phyloP scores from a whole-genome alignment of 2,113 vertebrate genomes.

The Phasianus colchicus region DNA sequence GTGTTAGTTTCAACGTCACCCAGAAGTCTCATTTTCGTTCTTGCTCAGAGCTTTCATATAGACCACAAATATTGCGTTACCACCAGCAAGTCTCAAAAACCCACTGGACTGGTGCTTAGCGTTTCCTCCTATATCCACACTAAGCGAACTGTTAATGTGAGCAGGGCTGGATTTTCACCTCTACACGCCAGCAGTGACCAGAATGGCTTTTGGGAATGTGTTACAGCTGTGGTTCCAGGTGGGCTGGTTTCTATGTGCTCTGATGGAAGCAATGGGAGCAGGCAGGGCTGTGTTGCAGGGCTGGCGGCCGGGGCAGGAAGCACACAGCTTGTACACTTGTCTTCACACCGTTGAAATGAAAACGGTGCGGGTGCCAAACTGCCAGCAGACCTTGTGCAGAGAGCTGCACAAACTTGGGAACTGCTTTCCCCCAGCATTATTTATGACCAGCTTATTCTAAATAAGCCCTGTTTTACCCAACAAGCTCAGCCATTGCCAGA shows the following conservation, averaged over 20 bases:
- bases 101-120: not conserved
- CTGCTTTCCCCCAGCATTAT: not conserved
- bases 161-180: constrained; percentile 5
- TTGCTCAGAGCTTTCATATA: not conserved
- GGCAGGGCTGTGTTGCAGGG: not conserved
- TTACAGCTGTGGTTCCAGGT: constrained; percentile 11
- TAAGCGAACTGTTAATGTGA: constrained; percentile 29
- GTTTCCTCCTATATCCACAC: not conserved
- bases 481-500: constrained; percentile 15
- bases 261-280: constrained; percentile 39
- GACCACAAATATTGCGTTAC: not conserved
- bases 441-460: constrained; percentile 12
- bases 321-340: not conserved
- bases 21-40: not conserved
- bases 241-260: constrained; percentile 37
- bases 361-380: constrained; percentile 15
- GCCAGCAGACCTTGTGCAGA: not conserved
- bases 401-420: not conserved
- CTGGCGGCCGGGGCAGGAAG: not conserved
- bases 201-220: not conserved
- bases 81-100: too few species aligned
- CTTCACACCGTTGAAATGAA: not conserved
- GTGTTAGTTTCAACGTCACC: not conserved
- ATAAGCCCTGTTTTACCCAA: constrained; percentile 27
- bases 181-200: not conserved